A percentile compares a stretch with the other conserved stretches of the same genome.
These are phyloP conservation scores for Nasonia giraulti DNA, from an alignment of 1,140 invertebrate genomes.

Conservation along the genomic window DNA sequence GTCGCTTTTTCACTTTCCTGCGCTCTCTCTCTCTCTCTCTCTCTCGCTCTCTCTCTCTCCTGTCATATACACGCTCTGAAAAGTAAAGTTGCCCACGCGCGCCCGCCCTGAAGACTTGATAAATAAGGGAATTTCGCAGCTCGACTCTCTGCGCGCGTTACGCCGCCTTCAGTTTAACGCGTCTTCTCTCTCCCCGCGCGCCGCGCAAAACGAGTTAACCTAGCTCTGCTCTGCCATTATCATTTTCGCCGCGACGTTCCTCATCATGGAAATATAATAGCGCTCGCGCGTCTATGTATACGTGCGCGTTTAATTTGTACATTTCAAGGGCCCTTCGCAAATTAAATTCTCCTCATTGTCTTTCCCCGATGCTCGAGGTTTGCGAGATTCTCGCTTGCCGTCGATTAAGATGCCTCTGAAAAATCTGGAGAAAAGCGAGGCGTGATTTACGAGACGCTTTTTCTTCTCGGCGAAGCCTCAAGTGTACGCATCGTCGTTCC, in stretches of 20 bases:
- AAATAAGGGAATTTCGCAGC: background rate
- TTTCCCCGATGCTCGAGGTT: background rate
- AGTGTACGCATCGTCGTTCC: too few relatives aligned
- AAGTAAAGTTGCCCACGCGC: constrained; percentile 36
- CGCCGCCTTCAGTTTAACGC: background rate
- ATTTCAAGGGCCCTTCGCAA: background rate
- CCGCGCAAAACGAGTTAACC: background rate
- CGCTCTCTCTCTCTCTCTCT: constrained; percentile 25
- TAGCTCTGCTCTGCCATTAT: background rate
- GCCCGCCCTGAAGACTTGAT: constrained; percentile 42
- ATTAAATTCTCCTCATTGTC: background rate
- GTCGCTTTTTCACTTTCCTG: constrained; percentile 33
- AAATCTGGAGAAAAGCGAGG: background rate
- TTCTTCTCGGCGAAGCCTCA: background rate
- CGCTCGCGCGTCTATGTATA: too few relatives aligned
- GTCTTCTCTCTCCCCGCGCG: background rate
- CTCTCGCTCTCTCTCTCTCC: constrained; percentile 17
- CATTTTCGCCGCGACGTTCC: background rate
- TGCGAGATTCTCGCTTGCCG: background rate
- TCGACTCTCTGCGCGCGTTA: background rate
- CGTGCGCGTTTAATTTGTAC: background rate
- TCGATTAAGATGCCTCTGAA: too few relatives aligned
- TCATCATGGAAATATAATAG: background rate
- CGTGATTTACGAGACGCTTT: background rate
- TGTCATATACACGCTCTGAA: constrained; percentile 44